Evolutionary conservation across 2,113 vertebrate species (phyloP).

Genomic region (Spizaetus ornatus): DNA sequence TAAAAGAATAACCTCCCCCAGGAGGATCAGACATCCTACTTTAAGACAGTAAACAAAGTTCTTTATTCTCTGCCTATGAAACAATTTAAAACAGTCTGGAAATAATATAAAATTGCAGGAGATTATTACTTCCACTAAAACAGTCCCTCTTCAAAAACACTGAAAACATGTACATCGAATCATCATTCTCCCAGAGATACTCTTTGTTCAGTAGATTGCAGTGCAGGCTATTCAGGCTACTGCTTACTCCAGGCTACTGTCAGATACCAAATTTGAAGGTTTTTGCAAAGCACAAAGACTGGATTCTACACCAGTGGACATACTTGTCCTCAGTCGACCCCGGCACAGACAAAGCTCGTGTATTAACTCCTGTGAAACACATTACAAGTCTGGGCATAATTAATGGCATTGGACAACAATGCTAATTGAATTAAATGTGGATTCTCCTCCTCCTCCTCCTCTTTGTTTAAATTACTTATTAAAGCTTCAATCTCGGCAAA

Average conservation of each 20-base stretch:
- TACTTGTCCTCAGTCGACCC: not conserved
- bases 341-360: slow-evolving; percentile 9
- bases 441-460: not conserved
- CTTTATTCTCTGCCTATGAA: slow-evolving; percentile 32
- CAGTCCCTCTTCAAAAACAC: not conserved
- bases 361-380: slow-evolving; percentile 1
- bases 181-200: not conserved
- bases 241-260: slow-evolving; percentile 37
- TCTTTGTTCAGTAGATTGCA: not conserved
- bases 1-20: slow-evolving; percentile 55
- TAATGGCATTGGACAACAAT: not conserved
- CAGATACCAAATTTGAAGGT: not conserved
- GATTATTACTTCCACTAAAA: slow-evolving; percentile 37
- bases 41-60: slow-evolving; percentile 49
- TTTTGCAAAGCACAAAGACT: slow-evolving; percentile 31
- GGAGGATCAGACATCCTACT: slow-evolving; percentile 36
- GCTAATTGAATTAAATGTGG: slow-evolving; percentile 42
- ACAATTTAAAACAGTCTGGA: slow-evolving; percentile 10
- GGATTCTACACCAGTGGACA: slow-evolving; percentile 22
- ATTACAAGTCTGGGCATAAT: not conserved
- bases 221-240: not conserved
- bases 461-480: not conserved
- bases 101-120: slow-evolving; percentile 47
- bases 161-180: not conserved
- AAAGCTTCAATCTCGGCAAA: not conserved